These are phyloP conservation scores for Chloropsis cyanopogon DNA, from an alignment of 2,113 vertebrate species.

Conservation along the genomic window DNA sequence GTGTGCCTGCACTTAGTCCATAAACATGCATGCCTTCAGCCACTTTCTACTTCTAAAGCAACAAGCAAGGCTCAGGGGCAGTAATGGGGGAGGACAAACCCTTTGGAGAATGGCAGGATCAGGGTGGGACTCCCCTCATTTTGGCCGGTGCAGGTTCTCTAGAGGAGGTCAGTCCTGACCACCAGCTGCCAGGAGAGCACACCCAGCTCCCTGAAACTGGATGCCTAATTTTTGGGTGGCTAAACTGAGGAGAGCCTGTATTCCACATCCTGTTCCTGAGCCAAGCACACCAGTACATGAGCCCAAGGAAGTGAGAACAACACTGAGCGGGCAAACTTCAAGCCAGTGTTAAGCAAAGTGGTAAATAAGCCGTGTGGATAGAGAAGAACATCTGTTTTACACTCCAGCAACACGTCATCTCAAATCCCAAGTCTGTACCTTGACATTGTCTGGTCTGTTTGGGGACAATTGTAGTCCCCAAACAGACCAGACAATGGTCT, in stretches of 20 bases:
- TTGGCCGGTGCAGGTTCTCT: background rate
- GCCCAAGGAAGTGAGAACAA: background rate
- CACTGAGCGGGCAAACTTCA: background rate
- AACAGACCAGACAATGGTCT: background rate
- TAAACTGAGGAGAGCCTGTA: background rate
- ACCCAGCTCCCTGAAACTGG: background rate
- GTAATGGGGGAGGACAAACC: background rate
- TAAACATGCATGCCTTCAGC: background rate
- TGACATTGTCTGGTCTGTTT: background rate
- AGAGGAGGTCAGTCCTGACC: background rate
- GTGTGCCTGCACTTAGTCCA: background rate
- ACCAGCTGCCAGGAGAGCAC: background rate
- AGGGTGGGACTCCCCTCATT: rapidly evolving
- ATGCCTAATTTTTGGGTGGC: background rate
- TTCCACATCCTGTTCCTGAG: background rate
- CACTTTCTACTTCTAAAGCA: background rate
- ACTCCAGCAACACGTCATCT: background rate
- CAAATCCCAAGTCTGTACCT: background rate
- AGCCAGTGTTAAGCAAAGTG: background rate
- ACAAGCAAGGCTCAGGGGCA: rapidly evolving
- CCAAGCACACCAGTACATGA: background rate
- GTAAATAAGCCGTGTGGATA: background rate
- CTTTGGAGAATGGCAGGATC: background rate
- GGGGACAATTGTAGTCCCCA: background rate
- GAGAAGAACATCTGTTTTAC: background rate